These are phyloP conservation scores for Pseudomugil tenellus DNA, from an alignment of 2,797 vertebrate genomes.

Conservation along the genomic window DNA sequence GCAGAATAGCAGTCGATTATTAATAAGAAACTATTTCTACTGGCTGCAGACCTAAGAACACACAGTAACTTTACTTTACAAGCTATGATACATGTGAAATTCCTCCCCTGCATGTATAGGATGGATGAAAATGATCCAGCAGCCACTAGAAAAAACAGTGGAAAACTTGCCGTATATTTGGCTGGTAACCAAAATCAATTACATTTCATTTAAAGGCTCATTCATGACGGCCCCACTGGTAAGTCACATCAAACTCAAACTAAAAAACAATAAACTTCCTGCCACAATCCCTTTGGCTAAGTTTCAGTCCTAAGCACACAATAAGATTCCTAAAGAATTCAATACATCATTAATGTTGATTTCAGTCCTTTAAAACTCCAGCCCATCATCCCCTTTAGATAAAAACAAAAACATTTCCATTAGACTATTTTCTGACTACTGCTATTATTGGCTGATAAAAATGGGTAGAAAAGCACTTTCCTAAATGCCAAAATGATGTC, in stretches of 20 bases:
- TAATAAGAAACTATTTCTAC: conserved; percentile 28
- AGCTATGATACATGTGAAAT: conserved; percentile 23
- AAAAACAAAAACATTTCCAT: conserved; percentile 1
- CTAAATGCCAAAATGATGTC: neutral
- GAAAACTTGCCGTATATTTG: conserved; percentile 53
- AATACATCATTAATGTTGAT: neutral
- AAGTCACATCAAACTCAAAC: conserved; percentile 7
- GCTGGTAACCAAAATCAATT: conserved; percentile 58
- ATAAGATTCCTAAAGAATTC: neutral
- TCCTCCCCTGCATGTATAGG: conserved; percentile 21
- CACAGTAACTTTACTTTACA: conserved; percentile 52
- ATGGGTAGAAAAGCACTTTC: neutral
- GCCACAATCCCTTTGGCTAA: neutral
- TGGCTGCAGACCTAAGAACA: conserved; percentile 59
- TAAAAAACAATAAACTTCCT: conserved; percentile 32
- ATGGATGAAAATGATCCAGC: conserved; percentile 27
- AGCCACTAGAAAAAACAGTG: conserved; percentile 31
- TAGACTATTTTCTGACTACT: neutral
- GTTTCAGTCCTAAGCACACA: conserved; percentile 3
- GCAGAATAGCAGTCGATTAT: conserved; percentile 18
- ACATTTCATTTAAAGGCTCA: conserved; percentile 26
- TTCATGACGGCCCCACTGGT: conserved; percentile 4
- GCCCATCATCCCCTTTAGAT: conserved; percentile 25
- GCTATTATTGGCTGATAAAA: neutral
- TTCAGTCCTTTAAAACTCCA: neutral